Evolutionary conservation across 2,113 vertebrate genomes (phyloP).

Genomic region (Dromiciops gliroides): DNA sequence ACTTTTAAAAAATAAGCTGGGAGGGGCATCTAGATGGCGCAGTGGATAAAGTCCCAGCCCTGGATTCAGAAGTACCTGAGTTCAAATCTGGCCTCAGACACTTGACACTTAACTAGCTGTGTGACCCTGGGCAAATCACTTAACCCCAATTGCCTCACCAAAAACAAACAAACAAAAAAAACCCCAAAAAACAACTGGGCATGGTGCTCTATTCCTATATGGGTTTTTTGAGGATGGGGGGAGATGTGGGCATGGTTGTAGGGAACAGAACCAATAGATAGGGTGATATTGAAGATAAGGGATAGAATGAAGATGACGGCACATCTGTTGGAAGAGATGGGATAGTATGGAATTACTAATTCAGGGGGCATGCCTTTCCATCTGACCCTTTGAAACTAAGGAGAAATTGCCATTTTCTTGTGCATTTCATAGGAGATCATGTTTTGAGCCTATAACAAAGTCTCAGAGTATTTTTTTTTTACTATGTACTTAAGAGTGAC

Average conservation of each 20-base stretch:
- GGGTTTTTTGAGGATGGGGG: neutral
- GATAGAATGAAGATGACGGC: neutral
- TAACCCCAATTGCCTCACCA: too few species aligned
- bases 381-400: neutral
- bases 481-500: neutral
- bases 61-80: too few species aligned
- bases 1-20: neutral
- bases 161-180: too few species aligned
- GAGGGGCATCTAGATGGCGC: too few species aligned
- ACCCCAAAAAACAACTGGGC: too few species aligned
- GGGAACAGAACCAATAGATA: neutral
- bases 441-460: neutral
- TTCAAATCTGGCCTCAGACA: too few species aligned
- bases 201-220: neutral
- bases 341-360: neutral
- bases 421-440: neutral
- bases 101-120: too few species aligned
- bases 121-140: too few species aligned
- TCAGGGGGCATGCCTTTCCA: neutral
- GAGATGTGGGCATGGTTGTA: neutral
- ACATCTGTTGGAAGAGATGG: neutral
- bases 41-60: too few species aligned
- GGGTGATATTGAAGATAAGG: neutral
- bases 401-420: neutral
- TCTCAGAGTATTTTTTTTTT: slow-evolving; percentile 25